Conservation (phyloP, 1,140 invertebrate species). For the Monomorium pharaonis region DNA sequence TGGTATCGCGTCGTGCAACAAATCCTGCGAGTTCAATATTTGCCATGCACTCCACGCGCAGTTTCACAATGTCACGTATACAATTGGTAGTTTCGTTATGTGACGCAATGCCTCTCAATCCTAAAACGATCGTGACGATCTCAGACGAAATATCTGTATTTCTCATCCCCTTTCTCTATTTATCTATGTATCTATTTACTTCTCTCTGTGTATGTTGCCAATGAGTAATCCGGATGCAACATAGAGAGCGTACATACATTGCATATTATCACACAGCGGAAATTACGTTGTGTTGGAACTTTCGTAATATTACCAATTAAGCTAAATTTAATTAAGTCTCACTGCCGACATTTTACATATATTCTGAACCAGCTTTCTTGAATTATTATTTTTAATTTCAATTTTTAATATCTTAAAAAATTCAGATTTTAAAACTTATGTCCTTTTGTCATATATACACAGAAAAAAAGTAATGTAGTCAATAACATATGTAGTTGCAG, state of each 20-base stretch:
- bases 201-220: not conserved
- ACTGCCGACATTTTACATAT: not conserved
- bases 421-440: not conserved
- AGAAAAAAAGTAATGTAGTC: not conserved
- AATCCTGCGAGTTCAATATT: constrained; percentile 46
- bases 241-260: not conserved
- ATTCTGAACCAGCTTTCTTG: not conserved
- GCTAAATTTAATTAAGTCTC: constrained; percentile 24
- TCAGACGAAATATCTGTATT: not conserved
- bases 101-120: constrained; percentile 27
- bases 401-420: not conserved
- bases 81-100: constrained; percentile 44
- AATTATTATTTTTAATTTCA: not conserved
- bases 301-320: not conserved
- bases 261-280: not conserved
- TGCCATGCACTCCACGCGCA: constrained; percentile 28
- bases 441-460: not conserved
- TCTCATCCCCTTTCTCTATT: not conserved
- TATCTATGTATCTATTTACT: not conserved
- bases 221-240: not conserved
- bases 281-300: constrained; percentile 7
- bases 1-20: constrained; percentile 6
- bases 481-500: too few relatives aligned
- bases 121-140: constrained; percentile 23
- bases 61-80: constrained; percentile 39